Evolutionary conservation across 2,888 invertebrate species (phyloP).

Genomic region (Muschampia plurimacula): DNA sequence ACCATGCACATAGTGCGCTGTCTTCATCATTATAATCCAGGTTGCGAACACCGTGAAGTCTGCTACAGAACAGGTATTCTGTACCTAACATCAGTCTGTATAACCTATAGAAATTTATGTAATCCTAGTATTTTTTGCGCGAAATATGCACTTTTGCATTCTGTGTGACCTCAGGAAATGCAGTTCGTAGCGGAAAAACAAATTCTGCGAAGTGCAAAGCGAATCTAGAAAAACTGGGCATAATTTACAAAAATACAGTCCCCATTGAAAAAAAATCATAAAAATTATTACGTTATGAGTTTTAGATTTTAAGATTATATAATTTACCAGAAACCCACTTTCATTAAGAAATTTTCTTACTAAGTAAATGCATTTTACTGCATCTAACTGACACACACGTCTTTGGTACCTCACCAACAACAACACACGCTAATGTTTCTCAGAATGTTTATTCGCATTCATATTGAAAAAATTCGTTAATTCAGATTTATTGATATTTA

Average conservation of each 20-base stretch:
- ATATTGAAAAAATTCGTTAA: too few species aligned
- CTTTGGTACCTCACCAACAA: too few species aligned
- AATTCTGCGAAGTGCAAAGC: neutral
- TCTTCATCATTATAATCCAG: neutral
- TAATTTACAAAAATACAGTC: neutral
- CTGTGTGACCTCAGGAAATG: neutral
- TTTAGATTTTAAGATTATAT: too few species aligned
- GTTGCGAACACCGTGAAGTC: constrained; percentile 15
- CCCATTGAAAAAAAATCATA: neutral
- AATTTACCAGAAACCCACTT: too few species aligned
- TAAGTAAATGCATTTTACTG: too few species aligned
- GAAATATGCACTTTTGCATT: constrained; percentile 28
- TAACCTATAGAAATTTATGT: neutral
- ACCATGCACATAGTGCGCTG: neutral
- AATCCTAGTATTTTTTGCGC: constrained; percentile 30
- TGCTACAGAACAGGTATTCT: neutral
- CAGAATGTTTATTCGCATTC: too few species aligned
- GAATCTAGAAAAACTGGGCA: neutral
- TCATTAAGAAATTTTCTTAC: too few species aligned
- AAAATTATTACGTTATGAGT: too few species aligned
- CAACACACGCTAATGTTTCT: too few species aligned
- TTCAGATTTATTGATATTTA: too few species aligned
- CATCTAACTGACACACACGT: too few species aligned
- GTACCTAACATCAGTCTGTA: constrained; percentile 12
- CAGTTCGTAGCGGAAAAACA: too few species aligned